Conservation (phyloP, 2,797 vertebrate species). For the Mionectes olivaceus region DNA sequence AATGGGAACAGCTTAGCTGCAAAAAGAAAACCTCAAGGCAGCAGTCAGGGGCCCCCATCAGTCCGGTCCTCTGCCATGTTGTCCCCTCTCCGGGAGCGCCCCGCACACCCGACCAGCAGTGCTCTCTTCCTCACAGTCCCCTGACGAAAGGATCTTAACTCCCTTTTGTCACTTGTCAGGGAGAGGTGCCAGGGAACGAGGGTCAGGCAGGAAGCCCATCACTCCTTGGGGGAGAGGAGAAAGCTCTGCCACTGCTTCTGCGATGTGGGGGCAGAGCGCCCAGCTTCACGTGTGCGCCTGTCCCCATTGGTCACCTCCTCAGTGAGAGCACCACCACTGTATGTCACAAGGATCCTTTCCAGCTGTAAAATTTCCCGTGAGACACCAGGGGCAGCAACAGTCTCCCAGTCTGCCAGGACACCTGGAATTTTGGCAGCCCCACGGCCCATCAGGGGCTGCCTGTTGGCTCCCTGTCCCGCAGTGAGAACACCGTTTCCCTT, state of each 20-base stretch:
- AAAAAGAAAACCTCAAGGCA: background rate
- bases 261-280: rapidly evolving
- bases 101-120: rapidly evolving
- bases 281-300: rapidly evolving
- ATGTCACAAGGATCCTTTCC: background rate
- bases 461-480: background rate
- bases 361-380: background rate
- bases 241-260: background rate
- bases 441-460: rapidly evolving
- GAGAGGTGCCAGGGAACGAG: background rate
- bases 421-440: background rate
- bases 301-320: background rate
- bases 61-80: rapidly evolving
- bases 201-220: background rate
- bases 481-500: background rate
- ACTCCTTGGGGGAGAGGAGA: rapidly evolving
- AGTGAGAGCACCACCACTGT: background rate
- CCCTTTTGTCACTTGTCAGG: background rate
- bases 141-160: rapidly evolving
- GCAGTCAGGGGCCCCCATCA: background rate
- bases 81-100: background rate
- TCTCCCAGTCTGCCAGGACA: background rate
- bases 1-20: background rate
- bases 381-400: background rate
- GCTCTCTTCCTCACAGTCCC: background rate